Base-by-base conservation (phyloP, 1,140 invertebrate species). In the Ips nitidus region DNA sequence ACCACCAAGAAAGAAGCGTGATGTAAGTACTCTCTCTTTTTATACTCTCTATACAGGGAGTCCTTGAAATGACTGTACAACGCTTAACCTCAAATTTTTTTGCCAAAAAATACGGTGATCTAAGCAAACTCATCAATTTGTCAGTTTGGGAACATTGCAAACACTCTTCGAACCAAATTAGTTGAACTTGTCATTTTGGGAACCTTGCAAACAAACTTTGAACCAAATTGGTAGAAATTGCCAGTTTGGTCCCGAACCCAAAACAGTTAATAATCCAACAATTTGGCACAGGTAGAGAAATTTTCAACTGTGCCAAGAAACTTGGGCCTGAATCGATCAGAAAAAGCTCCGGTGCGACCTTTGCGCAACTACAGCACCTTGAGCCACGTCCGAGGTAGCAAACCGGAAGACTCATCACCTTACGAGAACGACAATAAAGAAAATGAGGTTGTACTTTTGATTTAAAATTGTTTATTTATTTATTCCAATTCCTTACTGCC, bases 341-440 rank as follows among this genome's bases (percentile, higher is more conserved):
- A 70, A 76, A 22, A 1, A 37, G 45, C 58, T 43, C 85, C 86
- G 0, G 77, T 79, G n/a, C 79, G 86, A 67, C 86, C 86, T 0
- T 73, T 80, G 22, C 81, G 89, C 62, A 88, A 88, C 72, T 91
- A 91, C 79, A 90, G 88, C 73, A 91, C 90, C 1, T 79, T 90
- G 1, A 84, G 86, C 43, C 84, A 87, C 0, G 81, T 79, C 8
- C 84, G 86, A 69, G 84, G 85, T 1, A 84, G 83, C n/a, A 78
- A 22, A 22, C 22, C 22, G 22, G 85, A 67, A 82, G 83, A n/a
- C 39, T 42, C 42, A 2, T 41, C 65, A 2, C 82, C 41, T 81
- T 81, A 61, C 39, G 58, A 72, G 65, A 63, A 66, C 43, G 3
- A 68, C 47, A n/a, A 85, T 75, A 78, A 85, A 47, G 82, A 82